phyloP scores from a whole-genome alignment of 64 coral and sea anemone genomes.

The Catalaphyllia jardinei region DNA sequence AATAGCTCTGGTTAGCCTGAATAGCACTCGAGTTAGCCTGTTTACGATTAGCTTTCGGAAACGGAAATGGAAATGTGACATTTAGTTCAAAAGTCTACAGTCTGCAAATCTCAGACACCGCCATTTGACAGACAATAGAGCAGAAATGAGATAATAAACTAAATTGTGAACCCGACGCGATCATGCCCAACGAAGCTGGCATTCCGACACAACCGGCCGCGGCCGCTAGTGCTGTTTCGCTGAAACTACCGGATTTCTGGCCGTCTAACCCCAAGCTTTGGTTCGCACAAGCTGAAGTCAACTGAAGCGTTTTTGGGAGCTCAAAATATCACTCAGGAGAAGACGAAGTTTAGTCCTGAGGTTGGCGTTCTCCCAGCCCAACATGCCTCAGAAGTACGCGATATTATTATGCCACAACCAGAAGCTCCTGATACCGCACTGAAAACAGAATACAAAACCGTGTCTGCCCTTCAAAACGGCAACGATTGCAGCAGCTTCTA shows the following conservation, averaged over 20 bases:
- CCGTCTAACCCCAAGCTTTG: not conserved
- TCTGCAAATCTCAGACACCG: too few relatives aligned
- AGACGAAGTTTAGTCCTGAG: constrained; percentile 59
- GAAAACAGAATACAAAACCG: not conserved
- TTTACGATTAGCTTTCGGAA: too few relatives aligned
- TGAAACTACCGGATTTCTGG: constrained; percentile 8
- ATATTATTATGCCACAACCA: constrained; percentile 47
- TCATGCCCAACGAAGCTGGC: not conserved
- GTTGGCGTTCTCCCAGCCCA: constrained; percentile 50
- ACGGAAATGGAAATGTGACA: too few relatives aligned
- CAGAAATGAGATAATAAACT: too few relatives aligned
- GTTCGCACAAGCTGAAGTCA: constrained; percentile 41
- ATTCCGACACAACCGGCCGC: not conserved
- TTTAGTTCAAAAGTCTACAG: too few relatives aligned
- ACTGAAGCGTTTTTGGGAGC: not conserved
- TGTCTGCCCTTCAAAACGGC: not conserved
- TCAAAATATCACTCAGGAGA: constrained; percentile 23
- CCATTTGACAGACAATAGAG: too few relatives aligned
- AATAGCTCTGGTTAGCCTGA: too few relatives aligned
- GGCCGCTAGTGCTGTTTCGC: not conserved
- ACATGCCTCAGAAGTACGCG: constrained; percentile 48
- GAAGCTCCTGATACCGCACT: constrained; percentile 1
- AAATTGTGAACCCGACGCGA: not conserved
- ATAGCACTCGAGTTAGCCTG: too few relatives aligned
- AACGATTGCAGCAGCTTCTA: too few relatives aligned